phyloP scores from a whole-genome alignment of 2,888 invertebrate species.

The Brachypalpus laphriformis region DNA sequence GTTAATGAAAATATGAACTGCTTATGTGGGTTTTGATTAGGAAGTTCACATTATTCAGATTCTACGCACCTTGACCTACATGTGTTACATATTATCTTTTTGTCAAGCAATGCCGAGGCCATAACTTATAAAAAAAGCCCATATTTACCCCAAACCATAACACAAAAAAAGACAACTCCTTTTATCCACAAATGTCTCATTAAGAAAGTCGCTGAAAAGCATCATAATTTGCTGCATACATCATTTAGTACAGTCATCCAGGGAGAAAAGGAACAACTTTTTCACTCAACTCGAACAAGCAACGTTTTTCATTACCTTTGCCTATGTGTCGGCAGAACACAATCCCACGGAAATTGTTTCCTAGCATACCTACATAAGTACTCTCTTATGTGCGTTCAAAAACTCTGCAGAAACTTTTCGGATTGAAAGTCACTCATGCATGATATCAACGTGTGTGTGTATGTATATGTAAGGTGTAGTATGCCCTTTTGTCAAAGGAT shows the following conservation, averaged over 20 bases:
- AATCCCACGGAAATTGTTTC: conserved; percentile 50
- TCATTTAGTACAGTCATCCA: conserved; percentile 27
- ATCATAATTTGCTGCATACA: conserved; percentile 46
- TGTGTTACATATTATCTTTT: too few species aligned
- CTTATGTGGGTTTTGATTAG: too few species aligned
- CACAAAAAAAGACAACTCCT: neutral
- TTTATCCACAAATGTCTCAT: conserved; percentile 41
- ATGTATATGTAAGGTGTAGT: conserved; percentile 1
- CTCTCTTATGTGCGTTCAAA: conserved; percentile 23
- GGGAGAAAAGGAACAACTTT: conserved; percentile 28
- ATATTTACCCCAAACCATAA: neutral
- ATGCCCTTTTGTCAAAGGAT: conserved; percentile 41
- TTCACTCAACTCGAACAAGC: conserved; percentile 44
- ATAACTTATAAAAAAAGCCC: neutral
- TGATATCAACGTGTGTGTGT: neutral
- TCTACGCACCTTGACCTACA: neutral
- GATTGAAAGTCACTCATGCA: conserved; percentile 55
- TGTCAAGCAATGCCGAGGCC: neutral
- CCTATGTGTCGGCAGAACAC: conserved; percentile 28
- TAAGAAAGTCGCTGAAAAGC: conserved; percentile 17
- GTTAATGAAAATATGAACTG: neutral
- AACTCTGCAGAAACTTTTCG: conserved; percentile 40
- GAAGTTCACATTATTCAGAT: too few species aligned
- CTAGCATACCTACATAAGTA: conserved; percentile 19
- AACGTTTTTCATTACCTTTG: conserved; percentile 41